Percentiles rank a stretch among this genome's conserved stretches.
Conservation (phyloP, 2,797 vertebrate genomes). For the Taenioides sp. region DNA sequence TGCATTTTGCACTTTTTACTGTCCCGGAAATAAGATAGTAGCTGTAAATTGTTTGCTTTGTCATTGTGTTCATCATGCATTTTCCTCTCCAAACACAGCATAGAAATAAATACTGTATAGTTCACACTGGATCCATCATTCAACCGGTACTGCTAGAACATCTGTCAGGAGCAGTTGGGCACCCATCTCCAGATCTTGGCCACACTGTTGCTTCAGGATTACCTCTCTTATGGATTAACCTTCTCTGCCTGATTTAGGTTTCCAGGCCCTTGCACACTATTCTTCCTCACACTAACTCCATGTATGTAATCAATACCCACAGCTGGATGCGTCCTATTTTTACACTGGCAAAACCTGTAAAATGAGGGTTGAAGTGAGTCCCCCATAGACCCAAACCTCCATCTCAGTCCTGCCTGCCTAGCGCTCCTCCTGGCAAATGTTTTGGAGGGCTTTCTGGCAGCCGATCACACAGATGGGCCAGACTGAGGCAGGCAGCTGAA, state of each 20-base stretch:
- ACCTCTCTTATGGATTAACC: background rate
- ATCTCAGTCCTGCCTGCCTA: conserved; percentile 52
- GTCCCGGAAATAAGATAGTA: no score
- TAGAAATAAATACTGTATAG: background rate
- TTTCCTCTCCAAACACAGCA: no score
- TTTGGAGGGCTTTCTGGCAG: conserved; percentile 80
- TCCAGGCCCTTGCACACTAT: background rate
- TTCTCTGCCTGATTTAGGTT: background rate
- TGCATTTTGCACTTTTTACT: no score
- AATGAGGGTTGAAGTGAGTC: conserved; percentile 34
- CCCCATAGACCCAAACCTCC: conserved; percentile 41
- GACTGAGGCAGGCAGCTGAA: conserved; percentile 76
- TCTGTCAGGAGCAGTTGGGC: background rate
- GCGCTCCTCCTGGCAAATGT: conserved; percentile 65
- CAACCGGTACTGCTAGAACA: background rate
- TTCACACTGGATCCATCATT: background rate
- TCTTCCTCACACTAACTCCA: background rate
- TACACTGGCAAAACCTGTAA: background rate
- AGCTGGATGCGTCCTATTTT: conserved; percentile 11
- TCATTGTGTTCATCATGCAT: no score
- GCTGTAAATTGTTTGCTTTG: no score
- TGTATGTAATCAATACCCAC: background rate
- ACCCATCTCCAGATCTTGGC: background rate
- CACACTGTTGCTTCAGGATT: background rate
- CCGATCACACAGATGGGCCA: conserved; percentile 80